These are phyloP conservation scores for Epistrophe grossulariae DNA, from an alignment of 2,888 invertebrate species.

Conservation along the genomic window DNA sequence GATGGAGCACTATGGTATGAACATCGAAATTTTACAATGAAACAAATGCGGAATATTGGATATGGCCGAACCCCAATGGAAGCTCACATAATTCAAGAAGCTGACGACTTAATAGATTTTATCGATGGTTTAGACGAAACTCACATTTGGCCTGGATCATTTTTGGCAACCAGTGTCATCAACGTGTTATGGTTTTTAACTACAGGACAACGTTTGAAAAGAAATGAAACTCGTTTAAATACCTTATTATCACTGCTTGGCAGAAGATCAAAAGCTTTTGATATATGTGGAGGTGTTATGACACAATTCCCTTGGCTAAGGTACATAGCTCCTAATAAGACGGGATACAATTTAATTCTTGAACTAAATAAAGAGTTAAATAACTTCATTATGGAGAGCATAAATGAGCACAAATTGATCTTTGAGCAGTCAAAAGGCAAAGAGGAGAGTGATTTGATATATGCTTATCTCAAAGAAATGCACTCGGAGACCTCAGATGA, in stretches of 20 bases:
- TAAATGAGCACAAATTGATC: slow-evolving; percentile 85
- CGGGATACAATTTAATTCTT: slow-evolving; percentile 86
- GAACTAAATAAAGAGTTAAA: slow-evolving; percentile 86
- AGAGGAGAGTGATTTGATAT: slow-evolving; percentile 86
- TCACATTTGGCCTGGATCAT: slow-evolving; percentile 81
- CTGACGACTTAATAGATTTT: slow-evolving; percentile 83
- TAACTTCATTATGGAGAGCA: slow-evolving; percentile 85
- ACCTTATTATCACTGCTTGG: slow-evolving; percentile 84
- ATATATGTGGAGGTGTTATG: slow-evolving; percentile 86
- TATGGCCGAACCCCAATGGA: slow-evolving; percentile 86
- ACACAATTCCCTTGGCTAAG: slow-evolving; percentile 87
- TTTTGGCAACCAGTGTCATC: slow-evolving; percentile 86
- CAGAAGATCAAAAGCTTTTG: slow-evolving; percentile 85
- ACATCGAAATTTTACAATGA: slow-evolving; percentile 85
- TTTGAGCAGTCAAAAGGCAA: slow-evolving; percentile 77
- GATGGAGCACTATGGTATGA: slow-evolving; percentile 86
- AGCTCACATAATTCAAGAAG: slow-evolving; percentile 85
- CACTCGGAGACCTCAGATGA: slow-evolving; percentile 76
- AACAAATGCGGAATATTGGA: slow-evolving; percentile 85
- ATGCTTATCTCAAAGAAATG: slow-evolving; percentile 87
- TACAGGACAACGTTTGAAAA: slow-evolving; percentile 85
- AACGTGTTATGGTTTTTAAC: slow-evolving; percentile 88
- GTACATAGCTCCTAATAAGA: slow-evolving; percentile 86
- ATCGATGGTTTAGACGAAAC: slow-evolving; percentile 77
- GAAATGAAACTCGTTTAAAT: slow-evolving; percentile 83